phyloP scores from a whole-genome alignment of 2,113 vertebrate species.

The Urocolius indicus region DNA sequence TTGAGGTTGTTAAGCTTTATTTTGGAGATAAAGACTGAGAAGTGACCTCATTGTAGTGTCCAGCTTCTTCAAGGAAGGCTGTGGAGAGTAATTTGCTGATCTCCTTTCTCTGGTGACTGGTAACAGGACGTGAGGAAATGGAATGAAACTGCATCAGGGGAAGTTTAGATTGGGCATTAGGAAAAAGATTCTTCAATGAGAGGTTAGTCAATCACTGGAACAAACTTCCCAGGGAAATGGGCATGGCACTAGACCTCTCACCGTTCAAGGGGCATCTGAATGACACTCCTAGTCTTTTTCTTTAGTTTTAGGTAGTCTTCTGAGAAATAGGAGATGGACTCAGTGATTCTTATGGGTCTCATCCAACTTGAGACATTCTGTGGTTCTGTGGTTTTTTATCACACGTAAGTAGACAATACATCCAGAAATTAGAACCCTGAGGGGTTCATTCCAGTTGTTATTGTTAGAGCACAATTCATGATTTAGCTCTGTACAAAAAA shows the following conservation, averaged over 20 bases:
- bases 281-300: not conserved
- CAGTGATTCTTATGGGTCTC: not conserved
- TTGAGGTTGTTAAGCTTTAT: not conserved
- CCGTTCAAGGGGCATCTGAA: not conserved
- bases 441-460: not conserved
- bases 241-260: not conserved
- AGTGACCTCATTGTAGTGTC: not conserved
- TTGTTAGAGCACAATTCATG: not conserved
- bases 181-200: not conserved
- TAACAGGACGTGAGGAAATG: not conserved
- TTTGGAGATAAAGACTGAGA: not conserved
- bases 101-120: not conserved
- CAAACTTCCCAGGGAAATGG: not conserved
- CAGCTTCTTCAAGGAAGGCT: not conserved
- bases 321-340: not conserved
- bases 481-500: not conserved
- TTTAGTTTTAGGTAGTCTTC: not conserved
- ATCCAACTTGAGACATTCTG: not conserved
- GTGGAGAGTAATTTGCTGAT: not conserved
- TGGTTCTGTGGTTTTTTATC: not conserved
- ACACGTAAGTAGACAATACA: not conserved
- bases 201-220: not conserved
- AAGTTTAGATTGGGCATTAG: not conserved
- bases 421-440: not conserved
- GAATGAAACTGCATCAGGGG: not conserved